Percentiles rank a stretch among this genome's conserved stretches.
phyloP scores from a whole-genome alignment of 2,888 invertebrate genomes.

The Halocaridina rubra region DNA sequence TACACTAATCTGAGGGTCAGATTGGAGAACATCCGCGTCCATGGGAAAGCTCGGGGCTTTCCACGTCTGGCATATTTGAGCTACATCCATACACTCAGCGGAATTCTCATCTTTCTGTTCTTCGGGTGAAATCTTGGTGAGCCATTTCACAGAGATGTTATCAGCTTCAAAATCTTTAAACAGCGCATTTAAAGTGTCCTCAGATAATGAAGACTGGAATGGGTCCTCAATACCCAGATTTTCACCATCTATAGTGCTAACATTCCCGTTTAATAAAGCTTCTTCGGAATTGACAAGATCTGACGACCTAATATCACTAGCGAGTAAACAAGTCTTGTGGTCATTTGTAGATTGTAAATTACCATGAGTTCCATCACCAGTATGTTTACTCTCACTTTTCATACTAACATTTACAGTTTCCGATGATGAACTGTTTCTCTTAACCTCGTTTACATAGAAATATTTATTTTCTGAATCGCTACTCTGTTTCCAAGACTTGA shows the following conservation, averaged over 20 bases:
- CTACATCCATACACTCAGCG: conserved; percentile 5
- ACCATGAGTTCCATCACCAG: background rate
- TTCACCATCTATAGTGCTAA: too few species aligned
- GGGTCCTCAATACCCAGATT: too few species aligned
- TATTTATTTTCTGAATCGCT: conserved; percentile 1
- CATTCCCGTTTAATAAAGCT: background rate
- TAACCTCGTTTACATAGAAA: background rate
- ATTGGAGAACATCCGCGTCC: conserved; percentile 40
- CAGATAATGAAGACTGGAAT: background rate
- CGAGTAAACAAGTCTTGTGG: too few species aligned
- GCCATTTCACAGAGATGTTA: conserved; percentile 23
- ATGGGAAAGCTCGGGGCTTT: conserved; percentile 45
- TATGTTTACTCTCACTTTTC: background rate
- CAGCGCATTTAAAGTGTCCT: conserved; percentile 1
- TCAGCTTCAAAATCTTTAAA: conserved; percentile 32
- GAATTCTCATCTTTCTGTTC: background rate
- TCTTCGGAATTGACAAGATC: background rate
- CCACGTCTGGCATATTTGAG: conserved; percentile 37
- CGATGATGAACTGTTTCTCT: background rate
- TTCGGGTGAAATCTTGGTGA: background rate
- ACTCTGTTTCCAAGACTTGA: conserved; percentile 43
- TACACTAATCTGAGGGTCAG: background rate
- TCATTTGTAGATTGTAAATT: too few species aligned
- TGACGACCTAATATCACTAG: background rate
- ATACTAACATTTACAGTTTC: background rate